These are phyloP conservation scores for Scaptomyza pallida DNA, from an alignment of 1,140 invertebrate species.

Conservation along the genomic window DNA sequence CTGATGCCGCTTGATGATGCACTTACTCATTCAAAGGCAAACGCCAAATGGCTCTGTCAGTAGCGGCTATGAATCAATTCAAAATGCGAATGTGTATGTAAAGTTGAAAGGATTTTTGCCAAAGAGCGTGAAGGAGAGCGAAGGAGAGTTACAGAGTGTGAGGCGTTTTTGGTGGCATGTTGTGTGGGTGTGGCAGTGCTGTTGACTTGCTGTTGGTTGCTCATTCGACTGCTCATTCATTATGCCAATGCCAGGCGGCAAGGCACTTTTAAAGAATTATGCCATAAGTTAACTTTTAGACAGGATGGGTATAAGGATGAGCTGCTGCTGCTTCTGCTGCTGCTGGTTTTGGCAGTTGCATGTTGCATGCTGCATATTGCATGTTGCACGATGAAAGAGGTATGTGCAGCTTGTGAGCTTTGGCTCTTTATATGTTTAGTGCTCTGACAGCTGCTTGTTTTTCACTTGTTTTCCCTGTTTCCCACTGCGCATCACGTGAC, in stretches of 20 bases:
- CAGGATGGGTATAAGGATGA: too few species aligned
- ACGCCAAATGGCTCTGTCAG: slow-evolving; percentile 42
- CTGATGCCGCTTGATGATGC: slow-evolving; percentile 28
- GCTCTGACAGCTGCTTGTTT: slow-evolving; percentile 44
- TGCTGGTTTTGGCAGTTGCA: slow-evolving; percentile 57
- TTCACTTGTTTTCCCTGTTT: slow-evolving; percentile 7
- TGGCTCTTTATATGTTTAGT: slow-evolving; percentile 32
- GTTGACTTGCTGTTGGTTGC: slow-evolving; percentile 58
- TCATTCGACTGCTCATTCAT: slow-evolving; percentile 67
- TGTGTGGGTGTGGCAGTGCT: slow-evolving; percentile 37
- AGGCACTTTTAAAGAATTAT: slow-evolving; percentile 70
- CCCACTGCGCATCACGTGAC: slow-evolving; percentile 43
- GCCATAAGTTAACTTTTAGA: slow-evolving; percentile 70
- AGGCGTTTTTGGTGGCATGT: not conserved
- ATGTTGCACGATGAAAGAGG: slow-evolving; percentile 28
- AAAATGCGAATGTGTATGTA: slow-evolving; percentile 24
- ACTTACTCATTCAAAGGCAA: slow-evolving; percentile 45
- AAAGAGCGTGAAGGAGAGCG: not conserved
- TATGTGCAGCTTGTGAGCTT: slow-evolving; percentile 28
- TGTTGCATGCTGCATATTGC: slow-evolving; percentile 57
- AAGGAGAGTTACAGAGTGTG: not conserved
- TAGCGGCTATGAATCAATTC: slow-evolving; percentile 47
- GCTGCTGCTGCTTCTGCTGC: slow-evolving; percentile 35
- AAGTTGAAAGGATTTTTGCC: slow-evolving; percentile 30
- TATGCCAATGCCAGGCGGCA: slow-evolving; percentile 72